Base-by-base conservation (phyloP, 2,888 invertebrate genomes). In the Merodon equestris region DNA sequence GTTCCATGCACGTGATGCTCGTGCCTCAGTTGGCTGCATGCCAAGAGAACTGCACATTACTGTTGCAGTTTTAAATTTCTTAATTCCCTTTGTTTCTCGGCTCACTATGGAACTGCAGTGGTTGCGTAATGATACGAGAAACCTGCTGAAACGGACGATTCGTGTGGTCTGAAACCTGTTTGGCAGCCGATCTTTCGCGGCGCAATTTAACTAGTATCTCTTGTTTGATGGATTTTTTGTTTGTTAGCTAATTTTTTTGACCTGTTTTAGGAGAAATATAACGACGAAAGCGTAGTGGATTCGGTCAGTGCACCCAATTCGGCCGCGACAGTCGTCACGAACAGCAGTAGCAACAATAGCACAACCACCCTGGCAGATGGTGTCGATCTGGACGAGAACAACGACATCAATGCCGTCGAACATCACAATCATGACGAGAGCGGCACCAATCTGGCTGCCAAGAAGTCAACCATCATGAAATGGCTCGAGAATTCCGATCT, bases 401-500 rank as follows among this genome's bases (percentile, higher is more conserved):
- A 38, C 15, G 68, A 81, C 42, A 48, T 47, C 42, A 50, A 54
- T 40, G 61, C 63, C n/a, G 50, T 36, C 42, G 64, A 68, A 1
- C 47, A 73, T 9, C 82, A 13, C 9, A 71, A 71, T 57, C 56
- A 45, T 3, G 58, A 70, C 13, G 50, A 48, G 10, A 74, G 60
- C n/a, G 56, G 15, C 15, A 63, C 44, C 5, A 54, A 76, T 18
- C 53, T 64, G 7, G 72, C 61, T 42, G 67, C 68, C 17, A 77
- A 70, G 53, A 85, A 86, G 60, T 84, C 86, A 1, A 86, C 86
- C 48, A 84, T 88, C 17, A 83, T 86, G 82, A 87, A 88, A 48
- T 87, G 85, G 88, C 82, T 89, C 1, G 84, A 86, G 53, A 88
- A 89, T 77, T 89, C 89, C 7, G 88, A 89, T 83, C 83, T 89